Percentiles rank a stretch among this genome's conserved stretches.
Evolutionary conservation across 2,797 vertebrate genomes (phyloP).

Genomic region (Pangasius larnaudii): DNA sequence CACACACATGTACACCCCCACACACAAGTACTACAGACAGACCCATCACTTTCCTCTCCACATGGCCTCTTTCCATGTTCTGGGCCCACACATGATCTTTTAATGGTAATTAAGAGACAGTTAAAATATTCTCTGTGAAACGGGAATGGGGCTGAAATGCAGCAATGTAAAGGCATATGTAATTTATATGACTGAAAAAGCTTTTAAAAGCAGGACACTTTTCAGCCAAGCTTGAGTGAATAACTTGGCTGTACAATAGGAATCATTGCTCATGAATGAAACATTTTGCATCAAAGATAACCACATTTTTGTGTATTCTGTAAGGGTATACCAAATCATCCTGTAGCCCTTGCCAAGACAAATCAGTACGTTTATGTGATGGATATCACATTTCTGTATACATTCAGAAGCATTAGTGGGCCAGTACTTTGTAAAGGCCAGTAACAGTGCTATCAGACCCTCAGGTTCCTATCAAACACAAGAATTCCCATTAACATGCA

Average conservation of each 20-base stretch:
- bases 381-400: slow-evolving; percentile 19
- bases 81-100: slow-evolving; percentile 25
- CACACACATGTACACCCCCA: slow-evolving; percentile 52
- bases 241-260: not conserved
- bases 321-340: not conserved
- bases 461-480: slow-evolving; percentile 1
- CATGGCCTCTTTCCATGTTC: slow-evolving; percentile 5
- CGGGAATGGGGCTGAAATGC: not conserved
- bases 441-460: not conserved
- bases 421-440: not conserved
- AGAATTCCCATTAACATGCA: slow-evolving; percentile 9
- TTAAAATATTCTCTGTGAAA: slow-evolving; percentile 4
- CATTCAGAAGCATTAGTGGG: not conserved
- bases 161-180: slow-evolving; percentile 9
- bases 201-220: slow-evolving; percentile 7
- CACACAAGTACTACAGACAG: slow-evolving; percentile 25
- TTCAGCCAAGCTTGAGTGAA: slow-evolving; percentile 14
- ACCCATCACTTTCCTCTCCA: slow-evolving; percentile 13
- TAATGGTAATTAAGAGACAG: slow-evolving; percentile 28
- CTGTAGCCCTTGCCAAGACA: not conserved
- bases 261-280: not conserved
- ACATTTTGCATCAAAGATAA: not conserved
- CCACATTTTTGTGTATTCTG: not conserved
- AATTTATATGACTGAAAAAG: not conserved
- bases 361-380: not conserved